Evolutionary conservation across 2,113 vertebrate genomes (phyloP).

Genomic region (Electrona antarctica): DNA sequence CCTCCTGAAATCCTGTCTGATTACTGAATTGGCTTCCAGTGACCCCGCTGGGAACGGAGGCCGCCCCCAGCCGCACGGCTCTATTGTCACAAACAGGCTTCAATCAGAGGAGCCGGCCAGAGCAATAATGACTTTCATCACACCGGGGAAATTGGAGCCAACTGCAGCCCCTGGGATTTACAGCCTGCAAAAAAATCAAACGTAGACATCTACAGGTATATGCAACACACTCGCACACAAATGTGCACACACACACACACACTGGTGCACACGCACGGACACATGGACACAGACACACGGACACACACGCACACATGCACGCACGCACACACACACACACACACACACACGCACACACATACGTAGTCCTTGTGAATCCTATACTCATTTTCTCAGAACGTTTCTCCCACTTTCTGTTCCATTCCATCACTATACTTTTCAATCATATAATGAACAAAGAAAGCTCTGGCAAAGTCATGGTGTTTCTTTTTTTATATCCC

Average conservation of each 20-base stretch:
- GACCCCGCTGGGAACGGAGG: slow-evolving; percentile 38
- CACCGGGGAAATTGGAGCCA: slow-evolving; percentile 55
- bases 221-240: neutral
- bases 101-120: slow-evolving; percentile 63
- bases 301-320: neutral
- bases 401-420: too few relatives aligned
- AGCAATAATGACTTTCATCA: slow-evolving; percentile 67
- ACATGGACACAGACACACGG: neutral
- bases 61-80: slow-evolving; percentile 17
- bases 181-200: slow-evolving; percentile 27
- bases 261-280: neutral
- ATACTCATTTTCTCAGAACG: slow-evolving; percentile 6
- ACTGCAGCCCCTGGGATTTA: slow-evolving; percentile 43
- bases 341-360: slow-evolving; percentile 3
- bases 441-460: slow-evolving; percentile 4
- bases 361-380: neutral
- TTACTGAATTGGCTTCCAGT: slow-evolving; percentile 45
- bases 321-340: slow-evolving; percentile 10
- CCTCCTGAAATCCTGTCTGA: slow-evolving; percentile 54
- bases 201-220: neutral
- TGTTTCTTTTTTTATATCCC: slow-evolving; percentile 37
- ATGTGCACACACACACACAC: slow-evolving; percentile 6
- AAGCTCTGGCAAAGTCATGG: slow-evolving; percentile 5
- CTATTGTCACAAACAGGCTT: slow-evolving; percentile 65
- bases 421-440: too few relatives aligned